Evolutionary conservation across 2,113 vertebrate species (phyloP).

Genomic region (Apus apus): DNA sequence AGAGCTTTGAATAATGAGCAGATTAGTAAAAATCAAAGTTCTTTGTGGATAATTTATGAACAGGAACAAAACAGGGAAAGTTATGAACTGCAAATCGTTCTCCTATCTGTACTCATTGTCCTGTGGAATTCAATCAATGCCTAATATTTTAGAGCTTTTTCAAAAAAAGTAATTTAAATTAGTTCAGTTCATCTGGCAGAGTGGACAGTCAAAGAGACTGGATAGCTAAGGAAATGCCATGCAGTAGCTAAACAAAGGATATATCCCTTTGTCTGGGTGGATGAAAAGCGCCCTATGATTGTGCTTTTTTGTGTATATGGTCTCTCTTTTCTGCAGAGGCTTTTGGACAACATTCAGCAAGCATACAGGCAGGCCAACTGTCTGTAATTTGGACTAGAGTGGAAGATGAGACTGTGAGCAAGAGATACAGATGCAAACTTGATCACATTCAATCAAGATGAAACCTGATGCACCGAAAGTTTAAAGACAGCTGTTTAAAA

Average conservation of each 20-base stretch:
- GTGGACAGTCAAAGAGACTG: not conserved
- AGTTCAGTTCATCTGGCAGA: not conserved
- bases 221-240: not conserved
- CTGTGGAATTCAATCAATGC: not conserved
- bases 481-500: constrained; percentile 33
- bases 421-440: not conserved
- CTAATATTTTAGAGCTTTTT: not conserved
- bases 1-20: constrained; percentile 37
- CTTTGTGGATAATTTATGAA: constrained; percentile 41
- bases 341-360: not conserved
- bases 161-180: not conserved
- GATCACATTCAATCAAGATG: no score
- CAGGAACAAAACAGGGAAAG: not conserved
- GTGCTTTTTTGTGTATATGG: not conserved
- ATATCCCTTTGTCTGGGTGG: not conserved
- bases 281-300: not conserved
- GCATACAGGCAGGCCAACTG: not conserved
- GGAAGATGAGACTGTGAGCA: not conserved
- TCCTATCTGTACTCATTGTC: not conserved
- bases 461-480: not conserved
- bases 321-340: not conserved
- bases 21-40: constrained; percentile 55
- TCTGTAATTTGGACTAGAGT: not conserved
- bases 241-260: not conserved
- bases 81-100: not conserved